phyloP scores from a whole-genome alignment of 2,888 invertebrate genomes.

The Crepidodera aurea region DNA sequence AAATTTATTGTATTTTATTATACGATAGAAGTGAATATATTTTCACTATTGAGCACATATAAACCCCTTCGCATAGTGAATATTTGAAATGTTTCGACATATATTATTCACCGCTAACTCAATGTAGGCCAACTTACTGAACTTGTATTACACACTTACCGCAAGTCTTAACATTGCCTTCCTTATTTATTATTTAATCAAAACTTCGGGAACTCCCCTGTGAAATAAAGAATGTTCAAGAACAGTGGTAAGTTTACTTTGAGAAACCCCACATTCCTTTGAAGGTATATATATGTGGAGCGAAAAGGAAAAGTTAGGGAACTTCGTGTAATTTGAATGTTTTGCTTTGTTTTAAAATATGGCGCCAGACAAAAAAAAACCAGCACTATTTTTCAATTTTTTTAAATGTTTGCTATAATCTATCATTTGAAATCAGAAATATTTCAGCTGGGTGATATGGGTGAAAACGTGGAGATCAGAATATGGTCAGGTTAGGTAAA shows the following conservation, averaged over 20 bases:
- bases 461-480: too few relatives aligned
- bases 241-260: slow-evolving; percentile 15
- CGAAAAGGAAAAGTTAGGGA: slow-evolving; percentile 1
- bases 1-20: too few relatives aligned
- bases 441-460: too few relatives aligned
- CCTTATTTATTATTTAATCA: slow-evolving; percentile 28
- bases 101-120: slow-evolving; percentile 18
- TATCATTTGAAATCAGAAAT: too few relatives aligned
- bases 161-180: slow-evolving; percentile 17
- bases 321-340: slow-evolving; percentile 2
- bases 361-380: too few relatives aligned
- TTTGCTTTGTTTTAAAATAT: slow-evolving; percentile 1
- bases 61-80: slow-evolving; percentile 1
- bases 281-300: slow-evolving; percentile 5
- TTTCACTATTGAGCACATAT: neutral
- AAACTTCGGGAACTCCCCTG: slow-evolving; percentile 19
- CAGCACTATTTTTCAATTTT: too few relatives aligned
- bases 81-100: slow-evolving; percentile 11
- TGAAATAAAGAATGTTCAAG: slow-evolving; percentile 23
- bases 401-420: too few relatives aligned
- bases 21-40: too few relatives aligned
- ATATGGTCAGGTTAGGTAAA: too few relatives aligned
- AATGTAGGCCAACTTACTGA: slow-evolving; percentile 25
- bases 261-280: slow-evolving; percentile 14
- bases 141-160: slow-evolving; percentile 28